Base-by-base conservation (phyloP, 2,113 vertebrate genomes). In the Micronycteris hirsuta region DNA sequence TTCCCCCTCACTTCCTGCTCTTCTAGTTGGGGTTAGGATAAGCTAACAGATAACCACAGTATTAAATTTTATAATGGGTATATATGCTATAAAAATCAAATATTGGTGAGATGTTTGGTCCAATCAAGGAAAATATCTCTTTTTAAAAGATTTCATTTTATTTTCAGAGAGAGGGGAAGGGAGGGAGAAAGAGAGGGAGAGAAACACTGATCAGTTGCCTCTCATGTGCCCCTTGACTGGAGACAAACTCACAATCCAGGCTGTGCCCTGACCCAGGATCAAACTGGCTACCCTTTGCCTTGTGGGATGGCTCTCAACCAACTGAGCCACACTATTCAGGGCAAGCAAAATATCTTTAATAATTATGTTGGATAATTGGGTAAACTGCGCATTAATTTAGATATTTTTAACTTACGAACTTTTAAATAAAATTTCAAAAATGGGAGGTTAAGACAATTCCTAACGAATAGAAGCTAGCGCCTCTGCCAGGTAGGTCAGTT, bases 361-460 rank as follows among this genome's bases (percentile, higher is more conserved):
- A 71, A 58, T 88, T 91, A 74, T 76, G 36, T 73, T 92, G 10
- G 24, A 12, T 92, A 90, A 58, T 86, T 81, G 5, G 86, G 61
- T 86, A 93, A 65, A 65, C 10, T 71, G 52, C 82, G n/a, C 11
- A 28, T 76, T 67, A 78, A 63, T 52, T 92, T 49, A 76, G 26
- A 14, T 86, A 47, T 31, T 89, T 92, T 89, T 52, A 89, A 54
- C 3, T 31, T 93, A 58, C 70, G 28, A 86, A 82, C 58, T 92
- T 89, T 74, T 85, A 81, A 67, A 56, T 36, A 84, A 93, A 87
- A 91, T 49, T 71, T 85, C 26, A n/a, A 43, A 85, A 92, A 80
- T 83, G 28, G 74, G 17, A 17, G 3, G 67, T 93, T 93, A 87
- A 93, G 31, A 28, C 88, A 43, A 87, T 77, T 96, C 4, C 19